phyloP scores from a whole-genome alignment of 2,797 vertebrate genomes.

The Manis pentadactyla region DNA sequence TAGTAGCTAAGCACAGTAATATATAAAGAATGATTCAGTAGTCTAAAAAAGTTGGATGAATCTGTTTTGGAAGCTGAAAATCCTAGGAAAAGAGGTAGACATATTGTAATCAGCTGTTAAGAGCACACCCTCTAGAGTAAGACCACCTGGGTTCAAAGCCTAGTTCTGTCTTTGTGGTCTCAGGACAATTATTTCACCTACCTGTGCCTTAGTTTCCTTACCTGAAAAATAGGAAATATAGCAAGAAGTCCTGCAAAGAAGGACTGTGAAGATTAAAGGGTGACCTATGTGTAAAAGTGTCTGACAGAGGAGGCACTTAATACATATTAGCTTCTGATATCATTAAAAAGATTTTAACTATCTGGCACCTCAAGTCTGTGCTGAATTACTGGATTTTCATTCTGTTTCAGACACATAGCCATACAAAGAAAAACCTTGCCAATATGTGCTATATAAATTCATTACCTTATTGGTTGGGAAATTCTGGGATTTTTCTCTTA shows the following conservation, averaged over 20 bases:
- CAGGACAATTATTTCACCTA: background rate
- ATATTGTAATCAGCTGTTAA: background rate
- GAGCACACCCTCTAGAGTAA: background rate
- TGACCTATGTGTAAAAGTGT: background rate
- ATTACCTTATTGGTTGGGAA: conserved; percentile 49
- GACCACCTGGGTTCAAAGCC: background rate
- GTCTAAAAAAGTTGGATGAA: background rate
- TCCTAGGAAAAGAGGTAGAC: background rate
- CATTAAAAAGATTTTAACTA: conserved; percentile 27
- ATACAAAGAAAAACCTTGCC: conserved; percentile 29
- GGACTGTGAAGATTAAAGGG: conserved; percentile 20
- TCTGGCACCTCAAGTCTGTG: background rate
- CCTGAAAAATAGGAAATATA: conserved; percentile 28
- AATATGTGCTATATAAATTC: conserved; percentile 52
- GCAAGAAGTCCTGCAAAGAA: background rate
- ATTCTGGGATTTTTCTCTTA: conserved; percentile 36
- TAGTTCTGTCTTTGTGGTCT: conserved; percentile 27
- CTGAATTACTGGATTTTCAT: conserved; percentile 33
- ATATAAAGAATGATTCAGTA: conserved; percentile 56
- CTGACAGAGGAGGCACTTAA: background rate
- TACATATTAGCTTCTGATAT: conserved; percentile 41
- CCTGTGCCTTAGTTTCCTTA: background rate
- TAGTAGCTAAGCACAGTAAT: background rate
- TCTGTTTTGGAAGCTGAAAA: background rate
- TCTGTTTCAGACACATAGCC: conserved; percentile 22